phyloP scores from a whole-genome alignment of 2,797 vertebrate species.

The Champsocephalus gunnari region DNA sequence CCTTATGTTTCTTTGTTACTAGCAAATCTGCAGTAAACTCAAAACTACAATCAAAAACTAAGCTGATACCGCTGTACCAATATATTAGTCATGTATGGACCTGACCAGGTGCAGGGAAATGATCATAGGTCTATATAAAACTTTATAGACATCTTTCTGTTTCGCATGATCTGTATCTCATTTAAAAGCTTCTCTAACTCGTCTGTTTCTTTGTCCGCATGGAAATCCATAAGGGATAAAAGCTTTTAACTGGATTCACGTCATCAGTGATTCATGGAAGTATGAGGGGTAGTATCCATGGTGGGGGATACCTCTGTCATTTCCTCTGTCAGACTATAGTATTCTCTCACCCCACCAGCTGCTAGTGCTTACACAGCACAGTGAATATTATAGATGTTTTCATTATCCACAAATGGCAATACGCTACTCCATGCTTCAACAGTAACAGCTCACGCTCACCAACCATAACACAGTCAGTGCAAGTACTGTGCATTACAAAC shows the following conservation, averaged over 20 bases:
- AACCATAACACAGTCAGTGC: conserved; percentile 3
- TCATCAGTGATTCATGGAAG: conserved; percentile 57
- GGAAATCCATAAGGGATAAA: conserved; percentile 47
- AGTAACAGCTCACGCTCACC: conserved; percentile 3
- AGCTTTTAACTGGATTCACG: conserved; percentile 48
- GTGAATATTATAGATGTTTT: conserved; percentile 63
- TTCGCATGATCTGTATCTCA: conserved; percentile 1
- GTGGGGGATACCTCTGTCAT: conserved; percentile 16
- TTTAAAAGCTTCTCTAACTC: conserved; percentile 1
- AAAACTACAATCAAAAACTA: not conserved
- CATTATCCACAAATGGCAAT: conserved; percentile 49
- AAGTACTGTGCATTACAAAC: conserved; percentile 1
- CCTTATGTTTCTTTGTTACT: not conserved
- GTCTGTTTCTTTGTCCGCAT: conserved; percentile 21
- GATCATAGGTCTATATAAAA: not conserved
- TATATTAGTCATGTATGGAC: not conserved
- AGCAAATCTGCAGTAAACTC: too few species aligned
- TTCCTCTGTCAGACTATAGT: conserved; percentile 22
- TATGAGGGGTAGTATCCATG: not conserved
- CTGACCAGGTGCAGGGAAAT: not conserved
- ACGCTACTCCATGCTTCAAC: conserved; percentile 21
- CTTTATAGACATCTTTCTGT: not conserved
- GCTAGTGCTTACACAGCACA: conserved; percentile 41
- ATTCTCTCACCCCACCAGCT: conserved; percentile 24
- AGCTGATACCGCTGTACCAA: not conserved